A percentile compares a stretch with the other conserved stretches of the same genome.
phyloP scores from a whole-genome alignment of 2,797 vertebrate species.

The Poeciliopsis paucimaculata region DNA sequence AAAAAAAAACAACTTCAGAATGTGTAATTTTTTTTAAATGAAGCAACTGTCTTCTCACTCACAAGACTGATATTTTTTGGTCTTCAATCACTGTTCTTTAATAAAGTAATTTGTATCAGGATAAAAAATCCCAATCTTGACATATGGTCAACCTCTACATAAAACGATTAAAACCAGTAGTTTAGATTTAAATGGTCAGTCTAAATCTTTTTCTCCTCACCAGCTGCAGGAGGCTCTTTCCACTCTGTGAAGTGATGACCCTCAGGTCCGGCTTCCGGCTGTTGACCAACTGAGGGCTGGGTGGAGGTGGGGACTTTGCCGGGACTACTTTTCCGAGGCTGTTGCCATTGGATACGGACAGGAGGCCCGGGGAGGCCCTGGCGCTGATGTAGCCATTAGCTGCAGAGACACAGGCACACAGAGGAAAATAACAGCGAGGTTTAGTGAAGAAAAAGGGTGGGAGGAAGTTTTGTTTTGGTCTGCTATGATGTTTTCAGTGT shows the following conservation, averaged over 20 bases:
- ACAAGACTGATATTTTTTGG: background rate
- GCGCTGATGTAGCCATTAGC: conserved; percentile 96
- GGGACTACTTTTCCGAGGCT: conserved; percentile 91
- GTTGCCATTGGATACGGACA: conserved; percentile 94
- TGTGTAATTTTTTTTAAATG: background rate
- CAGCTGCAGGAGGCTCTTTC: conserved; percentile 95
- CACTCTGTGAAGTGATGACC: conserved; percentile 95
- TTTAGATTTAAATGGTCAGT: background rate
- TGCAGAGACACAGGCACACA: conserved; percentile 57
- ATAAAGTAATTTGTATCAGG: background rate
- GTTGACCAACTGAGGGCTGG: conserved; percentile 84
- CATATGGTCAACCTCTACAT: too few relatives aligned
- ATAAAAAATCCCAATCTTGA: background rate
- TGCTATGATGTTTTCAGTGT: conserved; percentile 33
- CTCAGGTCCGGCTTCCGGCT: conserved; percentile 95
- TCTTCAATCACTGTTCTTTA: background rate
- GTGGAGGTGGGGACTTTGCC: conserved; percentile 87
- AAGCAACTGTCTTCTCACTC: background rate
- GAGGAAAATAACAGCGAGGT: conserved; percentile 15
- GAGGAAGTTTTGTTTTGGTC: conserved; percentile 21
- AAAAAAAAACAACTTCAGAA: background rate
- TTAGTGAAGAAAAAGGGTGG: conserved; percentile 6
- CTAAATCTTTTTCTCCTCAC: conserved; percentile 78
- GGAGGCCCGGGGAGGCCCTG: conserved; percentile 92
- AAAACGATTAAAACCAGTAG: background rate